Conservation (phyloP, 1,140 invertebrate species). For the Eurosta solidaginis region DNA sequence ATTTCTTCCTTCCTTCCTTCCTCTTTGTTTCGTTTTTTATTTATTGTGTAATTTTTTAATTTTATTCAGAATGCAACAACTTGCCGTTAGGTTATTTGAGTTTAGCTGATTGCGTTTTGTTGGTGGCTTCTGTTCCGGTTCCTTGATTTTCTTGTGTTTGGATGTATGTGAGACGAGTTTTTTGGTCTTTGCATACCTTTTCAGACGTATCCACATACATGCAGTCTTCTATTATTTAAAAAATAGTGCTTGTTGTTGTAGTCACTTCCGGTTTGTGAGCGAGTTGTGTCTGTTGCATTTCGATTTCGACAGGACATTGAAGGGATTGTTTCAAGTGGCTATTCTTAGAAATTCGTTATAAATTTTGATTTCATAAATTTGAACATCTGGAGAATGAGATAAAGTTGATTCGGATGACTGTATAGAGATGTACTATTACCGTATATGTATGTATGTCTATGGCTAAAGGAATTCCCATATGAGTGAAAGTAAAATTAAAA, state of each 20-base stretch:
- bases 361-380: neutral
- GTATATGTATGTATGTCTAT: neutral
- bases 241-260: neutral
- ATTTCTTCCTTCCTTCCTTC: neutral
- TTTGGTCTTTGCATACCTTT: neutral
- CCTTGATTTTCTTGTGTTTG: neutral
- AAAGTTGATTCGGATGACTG: too few species aligned
- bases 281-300: neutral
- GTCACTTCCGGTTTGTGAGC: neutral
- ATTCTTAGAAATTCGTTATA: neutral
- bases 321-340: neutral
- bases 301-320: neutral
- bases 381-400: neutral
- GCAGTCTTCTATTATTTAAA: neutral
- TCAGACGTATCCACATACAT: neutral
- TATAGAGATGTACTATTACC: too few species aligned
- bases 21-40: neutral
- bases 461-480: too few species aligned
- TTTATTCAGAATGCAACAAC: too few species aligned
- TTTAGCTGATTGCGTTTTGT: neutral
- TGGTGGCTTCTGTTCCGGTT: conserved; percentile 6
- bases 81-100: neutral
- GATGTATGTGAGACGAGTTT: too few species aligned
- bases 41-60: too few species aligned
- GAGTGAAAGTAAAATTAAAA: too few species aligned